Percentiles rank a stretch among this genome's conserved stretches.
Conservation (phyloP, 2,113 vertebrate species). For the Dromiciops gliroides region DNA sequence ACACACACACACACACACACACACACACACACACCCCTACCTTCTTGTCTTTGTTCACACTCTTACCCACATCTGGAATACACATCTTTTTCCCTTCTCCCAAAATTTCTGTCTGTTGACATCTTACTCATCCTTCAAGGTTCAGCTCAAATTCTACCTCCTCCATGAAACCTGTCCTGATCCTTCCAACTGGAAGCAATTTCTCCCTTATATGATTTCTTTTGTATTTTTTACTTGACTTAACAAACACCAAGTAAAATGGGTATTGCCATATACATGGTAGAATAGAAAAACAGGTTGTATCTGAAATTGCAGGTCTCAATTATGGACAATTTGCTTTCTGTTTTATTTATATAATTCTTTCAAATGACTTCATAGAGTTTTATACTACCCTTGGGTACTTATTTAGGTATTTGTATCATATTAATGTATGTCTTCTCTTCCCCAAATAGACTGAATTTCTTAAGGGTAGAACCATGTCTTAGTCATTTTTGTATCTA, state of each 20-base stretch:
- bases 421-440: neutral
- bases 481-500: neutral
- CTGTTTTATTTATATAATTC: neutral
- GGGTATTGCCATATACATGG: neutral
- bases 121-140: neutral
- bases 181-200: neutral
- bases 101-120: neutral
- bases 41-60: neutral
- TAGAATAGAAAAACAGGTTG: neutral
- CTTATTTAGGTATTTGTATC: neutral
- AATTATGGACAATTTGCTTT: neutral
- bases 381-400: neutral
- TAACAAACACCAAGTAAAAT: neutral
- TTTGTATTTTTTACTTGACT: neutral
- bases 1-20: neutral
- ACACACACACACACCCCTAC: neutral
- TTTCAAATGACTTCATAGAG: neutral
- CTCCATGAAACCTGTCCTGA: neutral
- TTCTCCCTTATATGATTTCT: neutral
- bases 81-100: neutral
- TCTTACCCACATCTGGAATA: neutral
- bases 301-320: neutral
- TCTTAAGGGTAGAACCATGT: neutral
- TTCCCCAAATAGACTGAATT: neutral
- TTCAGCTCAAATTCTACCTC: neutral